A percentile compares a stretch with the other conserved stretches of the same genome.
Evolutionary conservation across 2,888 invertebrate genomes (phyloP).

Genomic region (Spodoptera exigua): DNA sequence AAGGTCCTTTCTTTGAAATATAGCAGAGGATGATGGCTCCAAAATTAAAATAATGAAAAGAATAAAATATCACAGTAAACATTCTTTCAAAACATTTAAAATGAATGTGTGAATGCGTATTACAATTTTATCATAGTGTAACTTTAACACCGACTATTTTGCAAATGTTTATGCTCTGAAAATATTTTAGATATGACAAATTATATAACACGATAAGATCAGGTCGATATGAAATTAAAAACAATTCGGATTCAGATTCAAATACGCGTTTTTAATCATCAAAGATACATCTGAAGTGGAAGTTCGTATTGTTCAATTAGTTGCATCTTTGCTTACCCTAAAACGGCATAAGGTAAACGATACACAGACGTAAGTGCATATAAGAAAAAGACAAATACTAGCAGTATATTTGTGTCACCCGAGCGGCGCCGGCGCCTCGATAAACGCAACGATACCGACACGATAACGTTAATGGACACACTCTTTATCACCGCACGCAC

Average conservation of each 20-base stretch:
- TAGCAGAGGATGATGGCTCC: too few relatives aligned
- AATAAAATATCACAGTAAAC: too few relatives aligned
- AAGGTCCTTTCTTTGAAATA: too few relatives aligned
- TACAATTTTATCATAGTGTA: constrained; percentile 4
- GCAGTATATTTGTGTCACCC: constrained; percentile 74
- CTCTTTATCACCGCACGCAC: constrained; percentile 76
- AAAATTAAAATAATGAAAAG: too few relatives aligned
- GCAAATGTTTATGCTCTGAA: constrained; percentile 15
- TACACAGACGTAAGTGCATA: constrained; percentile 55
- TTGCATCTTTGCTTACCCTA: constrained; percentile 21
- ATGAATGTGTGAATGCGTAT: too few relatives aligned
- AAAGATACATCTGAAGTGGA: background rate
- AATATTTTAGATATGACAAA: constrained; percentile 37
- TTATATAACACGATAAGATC: constrained; percentile 41
- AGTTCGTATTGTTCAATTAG: constrained; percentile 3
- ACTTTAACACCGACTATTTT: background rate
- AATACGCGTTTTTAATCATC: background rate
- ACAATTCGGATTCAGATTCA: constrained; percentile 18
- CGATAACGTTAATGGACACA: constrained; percentile 87
- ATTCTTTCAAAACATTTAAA: too few relatives aligned
- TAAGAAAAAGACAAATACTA: constrained; percentile 73
- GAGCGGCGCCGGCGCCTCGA: constrained; percentile 85
- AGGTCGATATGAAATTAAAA: constrained; percentile 38
- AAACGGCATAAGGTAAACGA: constrained; percentile 32
- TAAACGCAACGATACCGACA: constrained; percentile 83